phyloP scores from a whole-genome alignment of 2,113 vertebrate genomes.

The Lipophrys pholis region DNA sequence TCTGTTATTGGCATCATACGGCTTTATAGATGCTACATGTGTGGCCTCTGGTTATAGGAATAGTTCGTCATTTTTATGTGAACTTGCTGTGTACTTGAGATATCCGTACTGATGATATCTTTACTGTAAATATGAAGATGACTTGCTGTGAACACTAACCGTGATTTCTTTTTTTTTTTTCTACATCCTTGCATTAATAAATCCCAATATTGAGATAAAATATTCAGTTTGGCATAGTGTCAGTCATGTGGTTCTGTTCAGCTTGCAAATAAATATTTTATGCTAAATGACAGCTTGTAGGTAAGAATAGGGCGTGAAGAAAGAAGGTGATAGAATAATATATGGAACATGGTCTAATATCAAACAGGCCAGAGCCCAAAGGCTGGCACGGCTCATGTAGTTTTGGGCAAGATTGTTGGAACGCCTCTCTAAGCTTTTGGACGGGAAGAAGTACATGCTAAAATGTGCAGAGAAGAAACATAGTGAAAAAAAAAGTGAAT shows the following conservation, averaged over 20 bases:
- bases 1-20: background rate
- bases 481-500: background rate
- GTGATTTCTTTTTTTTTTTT: too few species aligned
- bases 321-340: background rate
- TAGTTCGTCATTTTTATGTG: background rate
- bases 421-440: background rate
- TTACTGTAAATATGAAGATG: background rate
- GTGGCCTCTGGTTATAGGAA: background rate
- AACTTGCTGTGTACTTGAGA: background rate
- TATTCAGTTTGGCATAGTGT: background rate
- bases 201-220: too few species aligned
- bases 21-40: background rate
- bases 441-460: background rate
- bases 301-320: background rate
- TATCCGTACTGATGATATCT: background rate
- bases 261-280: slow-evolving; percentile 29
- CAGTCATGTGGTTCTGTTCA: background rate
- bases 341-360: background rate
- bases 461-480: slow-evolving; percentile 17
- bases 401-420: background rate
- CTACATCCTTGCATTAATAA: too few species aligned
- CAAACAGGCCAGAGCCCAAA: background rate
- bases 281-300: slow-evolving; percentile 14
- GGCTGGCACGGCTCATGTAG: slow-evolving; percentile 2
- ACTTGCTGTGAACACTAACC: background rate